A percentile compares a stretch with the other conserved stretches of the same genome.
phyloP scores from a whole-genome alignment of 2,797 vertebrate genomes.

The Antennarius maculatus region DNA sequence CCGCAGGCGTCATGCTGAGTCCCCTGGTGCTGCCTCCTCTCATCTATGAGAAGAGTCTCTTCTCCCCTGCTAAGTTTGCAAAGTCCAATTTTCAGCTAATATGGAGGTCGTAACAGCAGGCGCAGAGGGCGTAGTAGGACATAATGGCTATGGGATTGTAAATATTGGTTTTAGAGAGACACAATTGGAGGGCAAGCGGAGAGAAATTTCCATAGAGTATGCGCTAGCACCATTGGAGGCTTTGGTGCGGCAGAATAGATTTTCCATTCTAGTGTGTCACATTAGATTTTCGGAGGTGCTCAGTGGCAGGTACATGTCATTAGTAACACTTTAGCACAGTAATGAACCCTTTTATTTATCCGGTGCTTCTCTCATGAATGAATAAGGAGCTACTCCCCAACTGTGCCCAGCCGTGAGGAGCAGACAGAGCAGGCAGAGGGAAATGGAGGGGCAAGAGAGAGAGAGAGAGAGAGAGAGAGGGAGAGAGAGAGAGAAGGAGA shows the following conservation, averaged over 20 bases:
- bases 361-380: slow-evolving; percentile 96
- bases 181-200: slow-evolving; percentile 86
- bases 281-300: slow-evolving; percentile 99
- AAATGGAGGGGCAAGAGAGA: no score
- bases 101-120: slow-evolving; percentile 90
- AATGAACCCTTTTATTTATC: slow-evolving; percentile 99
- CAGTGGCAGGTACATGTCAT: slow-evolving; percentile 98
- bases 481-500: slow-evolving; percentile 1
- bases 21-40: slow-evolving; percentile 53
- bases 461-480: not conserved
- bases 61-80: slow-evolving; percentile 81
- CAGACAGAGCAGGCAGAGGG: slow-evolving; percentile 68
- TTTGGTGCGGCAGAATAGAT: slow-evolving; percentile 84
- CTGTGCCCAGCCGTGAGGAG: slow-evolving; percentile 87
- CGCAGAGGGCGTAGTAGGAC: slow-evolving; percentile 97
- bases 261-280: slow-evolving; percentile 94
- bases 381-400: slow-evolving; percentile 88
- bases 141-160: slow-evolving; percentile 98
- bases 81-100: slow-evolving; percentile 98
- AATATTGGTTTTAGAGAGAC: slow-evolving; percentile 93
- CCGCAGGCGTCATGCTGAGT: slow-evolving; percentile 57
- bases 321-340: slow-evolving; percentile 98
- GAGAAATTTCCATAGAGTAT: slow-evolving; percentile 90
- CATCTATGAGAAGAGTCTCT: slow-evolving; percentile 63
- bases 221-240: slow-evolving; percentile 77